Base-by-base conservation (phyloP, 2,797 vertebrate genomes). In the Chaetodon trifasciatus region DNA sequence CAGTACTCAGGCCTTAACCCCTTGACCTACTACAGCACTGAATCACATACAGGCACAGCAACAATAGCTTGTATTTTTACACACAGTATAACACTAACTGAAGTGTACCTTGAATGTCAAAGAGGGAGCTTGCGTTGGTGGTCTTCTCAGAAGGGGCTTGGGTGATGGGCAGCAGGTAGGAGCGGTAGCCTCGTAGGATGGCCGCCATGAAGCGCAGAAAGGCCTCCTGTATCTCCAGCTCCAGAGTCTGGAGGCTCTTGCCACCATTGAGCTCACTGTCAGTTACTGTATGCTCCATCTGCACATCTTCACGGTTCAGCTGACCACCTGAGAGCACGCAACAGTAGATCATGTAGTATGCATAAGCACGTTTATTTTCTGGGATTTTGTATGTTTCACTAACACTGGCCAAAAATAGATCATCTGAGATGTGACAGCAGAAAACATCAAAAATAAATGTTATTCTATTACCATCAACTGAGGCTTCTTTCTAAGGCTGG, bases 181-280 rank as follows among this genome's bases (percentile, higher is more conserved):
- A 96, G 86, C 98, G 97, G 92, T 99, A 99, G 70, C 98, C 98
- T 92, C 97, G 97, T 17, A 99, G 92, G 88, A 99, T 97, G 68
- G 98, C 97, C 6, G 98, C 98, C 98, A 99, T 99, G 91, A 99
- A 99, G 84, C 95, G 96, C 58, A 99, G 95, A 91, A 99, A 99
- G 40, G 97, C 97, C 92, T 99, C 98, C 86, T 99, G 98, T 86
- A 99, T 99, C 94, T 99, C 98, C 93, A 99, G 83, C 93, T 99
- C 98, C 87, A 99, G 93, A 8, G 97, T 95, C 84, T 99, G 97
- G 68, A 98, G 88, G 81, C 95, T 98, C 81, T 98, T 98, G 8
- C 92, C 95, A 39, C 96, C 96, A 8, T 96, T 96, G 88, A 97
- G 97, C 83, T 98, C 97, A 8, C 96, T 95, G 63, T 99, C 97